These are phyloP conservation scores for Drosophila ochracea DNA, from an alignment of 2,888 invertebrate genomes.

Conservation along the genomic window DNA sequence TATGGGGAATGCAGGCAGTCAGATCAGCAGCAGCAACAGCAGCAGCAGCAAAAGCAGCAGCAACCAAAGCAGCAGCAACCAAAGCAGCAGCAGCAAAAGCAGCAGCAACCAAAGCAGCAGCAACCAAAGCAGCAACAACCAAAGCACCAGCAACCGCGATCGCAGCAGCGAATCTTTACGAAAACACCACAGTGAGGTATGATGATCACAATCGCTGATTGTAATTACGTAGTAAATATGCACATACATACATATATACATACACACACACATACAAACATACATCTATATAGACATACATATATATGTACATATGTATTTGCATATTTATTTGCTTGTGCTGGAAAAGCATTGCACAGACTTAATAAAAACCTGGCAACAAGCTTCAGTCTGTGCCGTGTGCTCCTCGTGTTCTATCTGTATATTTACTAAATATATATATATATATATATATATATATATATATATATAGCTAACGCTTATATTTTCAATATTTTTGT, in stretches of 20 bases:
- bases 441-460: background rate
- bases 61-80: conserved; percentile 32
- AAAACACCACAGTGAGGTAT: conserved; percentile 75
- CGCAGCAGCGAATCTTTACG: conserved; percentile 51
- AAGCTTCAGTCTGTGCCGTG: conserved; percentile 65
- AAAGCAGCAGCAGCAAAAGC: conserved; percentile 9
- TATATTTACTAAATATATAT: conserved; percentile 8
- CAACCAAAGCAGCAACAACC: conserved; percentile 24
- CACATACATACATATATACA: background rate
- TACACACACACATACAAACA: background rate
- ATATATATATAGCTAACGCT: background rate
- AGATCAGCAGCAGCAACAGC: conserved; percentile 28
- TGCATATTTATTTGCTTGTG: conserved; percentile 32
- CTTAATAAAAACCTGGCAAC: conserved; percentile 38
- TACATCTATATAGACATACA: background rate
- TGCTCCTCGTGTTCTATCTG: conserved; percentile 60
- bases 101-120: conserved; percentile 29
- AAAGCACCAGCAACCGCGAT: conserved; percentile 28
- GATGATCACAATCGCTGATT: conserved; percentile 64
- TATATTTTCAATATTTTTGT: background rate
- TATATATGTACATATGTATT: background rate
- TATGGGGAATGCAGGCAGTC: conserved; percentile 72
- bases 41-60: conserved; percentile 18
- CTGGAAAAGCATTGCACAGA: conserved; percentile 40
- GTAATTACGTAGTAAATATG: conserved; percentile 52